Conservation (phyloP, 2,888 invertebrate species). For the Platerodrilus igneus region DNA sequence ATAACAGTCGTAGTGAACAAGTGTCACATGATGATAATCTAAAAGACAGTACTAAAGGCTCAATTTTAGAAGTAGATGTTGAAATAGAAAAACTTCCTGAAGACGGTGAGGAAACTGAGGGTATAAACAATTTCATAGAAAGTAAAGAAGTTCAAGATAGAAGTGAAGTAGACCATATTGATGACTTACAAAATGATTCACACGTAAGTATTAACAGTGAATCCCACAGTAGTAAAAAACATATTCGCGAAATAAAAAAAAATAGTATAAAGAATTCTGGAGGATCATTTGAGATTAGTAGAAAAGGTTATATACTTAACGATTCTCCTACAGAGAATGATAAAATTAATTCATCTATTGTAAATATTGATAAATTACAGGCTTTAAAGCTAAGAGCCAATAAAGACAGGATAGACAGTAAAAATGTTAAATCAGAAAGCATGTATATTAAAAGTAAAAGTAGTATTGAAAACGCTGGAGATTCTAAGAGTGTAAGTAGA, state of each 20-base stretch:
- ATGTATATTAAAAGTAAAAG: neutral
- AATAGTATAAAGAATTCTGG: neutral
- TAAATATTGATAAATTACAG: too few relatives aligned
- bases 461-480: too few relatives aligned
- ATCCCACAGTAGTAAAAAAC: neutral
- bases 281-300: too few relatives aligned
- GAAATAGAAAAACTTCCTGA: neutral
- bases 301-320: too few relatives aligned
- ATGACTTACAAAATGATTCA: constrained; percentile 1
- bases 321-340: too few relatives aligned
- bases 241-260: constrained; percentile 14
- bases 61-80: neutral
- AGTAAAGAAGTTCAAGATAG: too few relatives aligned
- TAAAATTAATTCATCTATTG: too few relatives aligned
- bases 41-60: constrained; percentile 3
- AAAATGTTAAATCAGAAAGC: neutral
- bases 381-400: too few relatives aligned
- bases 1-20: constrained; percentile 8
- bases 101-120: constrained; percentile 3
- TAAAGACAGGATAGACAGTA: neutral
- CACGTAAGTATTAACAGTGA: neutral
- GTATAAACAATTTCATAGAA: too few relatives aligned
- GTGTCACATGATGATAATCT: constrained; percentile 8
- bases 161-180: too few relatives aligned
- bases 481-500: neutral